Evolutionary conservation across 92 coral and sea anemone species (phyloP), one percentile per base, ranked within the genome.

Genomic region (Phenganax subtilis): DNA sequence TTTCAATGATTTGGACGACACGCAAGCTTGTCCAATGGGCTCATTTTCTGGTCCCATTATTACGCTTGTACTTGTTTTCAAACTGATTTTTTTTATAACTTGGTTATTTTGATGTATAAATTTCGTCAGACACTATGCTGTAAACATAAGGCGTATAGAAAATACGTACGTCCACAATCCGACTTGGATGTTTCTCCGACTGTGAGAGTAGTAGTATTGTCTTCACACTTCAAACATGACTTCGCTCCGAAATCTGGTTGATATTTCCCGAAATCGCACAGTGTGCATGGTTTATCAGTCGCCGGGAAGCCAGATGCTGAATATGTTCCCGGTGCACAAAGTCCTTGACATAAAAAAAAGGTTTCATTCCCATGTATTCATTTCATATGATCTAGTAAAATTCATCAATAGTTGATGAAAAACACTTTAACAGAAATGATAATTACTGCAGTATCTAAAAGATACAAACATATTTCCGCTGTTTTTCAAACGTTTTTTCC

Each of bases 111-210:
- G 65, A 59, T 59, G 27, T 7, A 14, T 59, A 59, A 25, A 14
- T 59, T 59, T 59, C 16, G 16, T 59, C 65, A 30, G 75, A 6
- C 12, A 61, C 9, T 3, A 31, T 69, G 12, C 14, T 9, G 16
- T 16, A 0, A 6, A 31, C 52, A 7, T 0, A 69, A 12, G 30
- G 15, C 16, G 55, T 47, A 20, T 25, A 44, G 12, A 44, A 30
- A 71, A 55, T 51, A 79, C 83, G 14, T 79, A 79, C 83, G 60
- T 51, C 83, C 83, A 54, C 83, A 79, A 51, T 79, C 74, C 9
- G 20, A 10, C 62, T 79, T 52, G 9, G 37, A 15, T 7, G 57
- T 63, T 63, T 25, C 55, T 17, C 83, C 83, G 8, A 28, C 20
- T 5, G 62, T 15, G 51, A 65, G 61, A 17, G 83, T 79, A 11